phyloP scores from a whole-genome alignment of 2,113 vertebrate species.

The Oryzias melastigma region DNA sequence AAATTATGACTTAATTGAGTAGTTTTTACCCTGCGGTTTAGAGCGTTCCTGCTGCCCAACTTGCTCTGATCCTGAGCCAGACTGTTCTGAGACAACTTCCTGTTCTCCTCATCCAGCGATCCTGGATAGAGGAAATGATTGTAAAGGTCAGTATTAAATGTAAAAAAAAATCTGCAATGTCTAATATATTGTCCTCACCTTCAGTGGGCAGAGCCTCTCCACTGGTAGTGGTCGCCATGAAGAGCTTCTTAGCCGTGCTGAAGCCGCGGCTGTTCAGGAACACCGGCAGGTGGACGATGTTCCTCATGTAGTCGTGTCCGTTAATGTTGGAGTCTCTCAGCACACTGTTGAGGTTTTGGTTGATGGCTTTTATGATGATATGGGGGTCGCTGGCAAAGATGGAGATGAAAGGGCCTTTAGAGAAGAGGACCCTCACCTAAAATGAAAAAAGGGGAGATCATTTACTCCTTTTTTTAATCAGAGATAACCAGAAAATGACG shows the following conservation, averaged over 20 bases:
- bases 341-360: constrained; percentile 98
- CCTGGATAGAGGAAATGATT: constrained; percentile 64
- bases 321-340: constrained; percentile 98
- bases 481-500: background rate
- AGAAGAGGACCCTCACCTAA: constrained; percentile 94
- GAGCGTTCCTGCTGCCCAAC: constrained; percentile 89
- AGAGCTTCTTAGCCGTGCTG: constrained; percentile 85
- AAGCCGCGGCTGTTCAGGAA: constrained; percentile 97
- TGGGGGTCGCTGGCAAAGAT: constrained; percentile 98
- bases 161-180: background rate
- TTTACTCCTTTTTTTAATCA: no score
- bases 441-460: constrained; percentile 5
- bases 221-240: constrained; percentile 80
- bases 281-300: constrained; percentile 95
- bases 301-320: constrained; percentile 97
- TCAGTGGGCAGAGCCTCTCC: constrained; percentile 83
- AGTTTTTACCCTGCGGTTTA: constrained; percentile 87
- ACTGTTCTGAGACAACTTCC: constrained; percentile 88
- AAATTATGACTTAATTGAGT: constrained; percentile 5
- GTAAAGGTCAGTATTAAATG: no score
- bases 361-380: constrained; percentile 99
- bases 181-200: constrained; percentile 1
- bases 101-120: constrained; percentile 86
- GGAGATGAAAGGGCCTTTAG: constrained; percentile 96
- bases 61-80: constrained; percentile 88